Conservation (phyloP, 1,140 invertebrate species). For the Aphaenogaster ashmeadi region DNA sequence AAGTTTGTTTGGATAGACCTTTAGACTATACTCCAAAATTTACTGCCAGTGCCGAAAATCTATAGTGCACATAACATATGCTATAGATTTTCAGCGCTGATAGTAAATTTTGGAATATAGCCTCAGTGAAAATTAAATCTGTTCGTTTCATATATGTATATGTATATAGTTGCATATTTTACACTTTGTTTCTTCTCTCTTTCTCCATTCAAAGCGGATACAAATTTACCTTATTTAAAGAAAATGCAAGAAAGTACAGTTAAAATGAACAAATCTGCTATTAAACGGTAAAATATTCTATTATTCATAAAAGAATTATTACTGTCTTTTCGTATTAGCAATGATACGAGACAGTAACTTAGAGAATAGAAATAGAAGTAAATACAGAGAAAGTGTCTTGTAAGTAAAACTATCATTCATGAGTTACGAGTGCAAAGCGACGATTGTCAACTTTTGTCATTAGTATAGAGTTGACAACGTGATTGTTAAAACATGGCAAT, state of each 20-base stretch:
- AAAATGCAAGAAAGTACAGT: conserved; percentile 6
- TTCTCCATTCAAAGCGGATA: neutral
- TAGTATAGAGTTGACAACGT: neutral
- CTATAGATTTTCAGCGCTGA: too few species aligned
- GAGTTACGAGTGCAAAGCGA: neutral
- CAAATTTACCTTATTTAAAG: neutral
- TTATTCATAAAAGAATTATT: neutral
- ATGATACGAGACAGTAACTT: neutral
- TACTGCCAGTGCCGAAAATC: too few species aligned
- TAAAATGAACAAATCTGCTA: neutral
- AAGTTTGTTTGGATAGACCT: too few species aligned
- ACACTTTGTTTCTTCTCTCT: neutral
- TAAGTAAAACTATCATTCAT: neutral
- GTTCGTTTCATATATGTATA: neutral
- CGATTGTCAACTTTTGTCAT: neutral
- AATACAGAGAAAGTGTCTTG: too few species aligned
- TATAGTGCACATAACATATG: too few species aligned
- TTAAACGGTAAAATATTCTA: conserved; percentile 1
- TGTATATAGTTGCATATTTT: neutral
- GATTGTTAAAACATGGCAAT: neutral
- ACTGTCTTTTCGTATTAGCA: neutral
- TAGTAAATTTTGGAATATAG: too few species aligned
- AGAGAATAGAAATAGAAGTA: neutral
- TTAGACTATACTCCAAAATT: too few species aligned
- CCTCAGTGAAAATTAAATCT: neutral